Evolutionary conservation across 1,140 invertebrate genomes (phyloP).

Genomic region (Listronotus oregonensis): DNA sequence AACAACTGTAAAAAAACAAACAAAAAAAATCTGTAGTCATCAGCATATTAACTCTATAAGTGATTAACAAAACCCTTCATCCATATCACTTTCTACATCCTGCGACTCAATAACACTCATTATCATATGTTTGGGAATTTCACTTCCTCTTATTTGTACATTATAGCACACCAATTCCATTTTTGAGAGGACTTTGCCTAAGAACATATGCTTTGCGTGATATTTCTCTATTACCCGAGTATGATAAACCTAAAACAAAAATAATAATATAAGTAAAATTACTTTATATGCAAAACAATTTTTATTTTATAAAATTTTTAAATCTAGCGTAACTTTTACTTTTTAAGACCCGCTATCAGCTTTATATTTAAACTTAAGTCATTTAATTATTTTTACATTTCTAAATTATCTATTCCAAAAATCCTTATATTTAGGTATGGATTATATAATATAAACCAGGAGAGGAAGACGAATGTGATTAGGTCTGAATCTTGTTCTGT

Average conservation of each 20-base stretch:
- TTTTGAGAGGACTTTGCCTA: constrained; percentile 75
- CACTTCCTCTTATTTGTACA: constrained; percentile 78
- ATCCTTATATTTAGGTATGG: no score
- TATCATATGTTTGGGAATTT: constrained; percentile 74
- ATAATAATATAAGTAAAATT: no score
- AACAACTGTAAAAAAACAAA: background rate
- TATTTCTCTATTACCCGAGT: constrained; percentile 68
- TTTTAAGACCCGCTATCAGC: no score
- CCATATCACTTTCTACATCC: constrained; percentile 55
- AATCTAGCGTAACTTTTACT: no score
- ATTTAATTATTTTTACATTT: no score
- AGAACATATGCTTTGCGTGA: constrained; percentile 73
- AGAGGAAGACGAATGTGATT: no score
- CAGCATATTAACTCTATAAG: background rate
- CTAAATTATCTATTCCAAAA: no score
- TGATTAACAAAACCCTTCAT: constrained; percentile 59
- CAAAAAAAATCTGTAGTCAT: background rate
- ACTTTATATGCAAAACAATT: no score
- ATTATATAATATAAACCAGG: no score
- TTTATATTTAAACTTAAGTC: no score
- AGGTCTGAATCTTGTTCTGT: no score
- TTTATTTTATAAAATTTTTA: no score
- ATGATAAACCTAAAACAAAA: constrained; percentile 55
- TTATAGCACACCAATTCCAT: constrained; percentile 87
- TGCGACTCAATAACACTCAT: constrained; percentile 59